Evolutionary conservation across 2,113 vertebrate species (phyloP), one percentile per base, ranked within the genome.

Genomic region (Eleginops maclovinus): DNA sequence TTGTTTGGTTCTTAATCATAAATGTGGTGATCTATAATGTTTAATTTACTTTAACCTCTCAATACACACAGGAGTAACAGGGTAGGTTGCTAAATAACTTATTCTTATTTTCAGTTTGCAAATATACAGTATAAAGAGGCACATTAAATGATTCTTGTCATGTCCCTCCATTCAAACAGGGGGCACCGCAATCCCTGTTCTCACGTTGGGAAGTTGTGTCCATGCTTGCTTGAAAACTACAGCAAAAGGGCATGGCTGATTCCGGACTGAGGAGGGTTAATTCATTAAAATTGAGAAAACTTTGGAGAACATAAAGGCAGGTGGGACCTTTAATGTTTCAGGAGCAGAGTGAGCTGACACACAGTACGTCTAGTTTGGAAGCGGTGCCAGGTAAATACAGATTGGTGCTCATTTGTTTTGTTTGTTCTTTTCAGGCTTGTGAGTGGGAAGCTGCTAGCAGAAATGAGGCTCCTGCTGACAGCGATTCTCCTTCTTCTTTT

Each of bases 161-260:
- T 73, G 22, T 24, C 14, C 88, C 87, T 85, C 91, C 88, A 36
- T 36, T 75, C 80, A 82, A 62, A 84, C 80, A 93, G 92, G 83
- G 85, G 89, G 88, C 78, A 73, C 86, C 81, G 49, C 24, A 47
- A 68, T 53, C 40, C 68, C 47, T 21, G n/a, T 53, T 15, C 17
- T 56, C 31, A 56, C 17, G 15, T 16, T 62, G 19, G 36, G 44
- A 22, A 4, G 15, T 70, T 79, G 17, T 62, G 41, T 51, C 49
- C 22, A 24, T 49, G 44, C 44, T 61, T 50, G 53, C 71, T 78
- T 65, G n/a, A 61, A 55, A 60, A 58, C 19, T 22, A 11, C 46
- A 64, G 21, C 26, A 65, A 58, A 9, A 43, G 59, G n/a, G 31
- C 22, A 41, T 53, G 66, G 50, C 17, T 69, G 59, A 13, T 62